phyloP scores from a whole-genome alignment of 2,113 vertebrate genomes.

The Gobius niger region DNA sequence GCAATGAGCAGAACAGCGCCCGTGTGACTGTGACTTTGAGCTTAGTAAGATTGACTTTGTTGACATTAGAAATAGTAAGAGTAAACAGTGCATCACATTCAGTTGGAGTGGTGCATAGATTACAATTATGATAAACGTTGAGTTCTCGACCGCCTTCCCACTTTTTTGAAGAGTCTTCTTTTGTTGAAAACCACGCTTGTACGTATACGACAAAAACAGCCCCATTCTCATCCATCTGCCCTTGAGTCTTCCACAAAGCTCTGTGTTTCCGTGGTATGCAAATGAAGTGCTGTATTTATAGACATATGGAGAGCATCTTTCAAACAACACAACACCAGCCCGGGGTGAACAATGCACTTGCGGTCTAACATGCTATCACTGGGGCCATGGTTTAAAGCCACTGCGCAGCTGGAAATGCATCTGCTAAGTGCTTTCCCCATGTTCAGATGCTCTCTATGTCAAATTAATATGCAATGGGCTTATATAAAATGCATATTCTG shows the following conservation, averaged over 20 bases:
- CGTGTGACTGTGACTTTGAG: too few species aligned
- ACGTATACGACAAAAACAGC: background rate
- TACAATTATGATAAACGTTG: too few species aligned
- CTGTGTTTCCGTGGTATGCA: slow-evolving; percentile 2
- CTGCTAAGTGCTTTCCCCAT: background rate
- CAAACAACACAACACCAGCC: slow-evolving; percentile 3
- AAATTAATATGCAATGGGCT: background rate
- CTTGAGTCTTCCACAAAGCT: background rate
- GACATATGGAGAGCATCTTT: background rate
- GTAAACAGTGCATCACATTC: too few species aligned
- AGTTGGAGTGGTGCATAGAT: too few species aligned
- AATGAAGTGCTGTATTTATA: slow-evolving; percentile 22
- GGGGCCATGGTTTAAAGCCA: slow-evolving; percentile 19
- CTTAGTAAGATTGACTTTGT: too few species aligned
- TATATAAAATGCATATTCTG: slow-evolving; percentile 1
- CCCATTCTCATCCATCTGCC: background rate
- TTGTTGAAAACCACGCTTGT: too few species aligned
- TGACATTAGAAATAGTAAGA: too few species aligned
- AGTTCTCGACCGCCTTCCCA: too few species aligned
- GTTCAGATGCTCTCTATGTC: slow-evolving; percentile 9
- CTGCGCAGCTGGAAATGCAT: slow-evolving; percentile 11
- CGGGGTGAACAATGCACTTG: background rate
- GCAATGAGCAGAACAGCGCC: background rate
- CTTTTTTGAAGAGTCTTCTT: too few species aligned
- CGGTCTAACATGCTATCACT: slow-evolving; percentile 15